Base-by-base conservation (phyloP, 2,888 invertebrate species). In the Uloborus plumipes region DNA sequence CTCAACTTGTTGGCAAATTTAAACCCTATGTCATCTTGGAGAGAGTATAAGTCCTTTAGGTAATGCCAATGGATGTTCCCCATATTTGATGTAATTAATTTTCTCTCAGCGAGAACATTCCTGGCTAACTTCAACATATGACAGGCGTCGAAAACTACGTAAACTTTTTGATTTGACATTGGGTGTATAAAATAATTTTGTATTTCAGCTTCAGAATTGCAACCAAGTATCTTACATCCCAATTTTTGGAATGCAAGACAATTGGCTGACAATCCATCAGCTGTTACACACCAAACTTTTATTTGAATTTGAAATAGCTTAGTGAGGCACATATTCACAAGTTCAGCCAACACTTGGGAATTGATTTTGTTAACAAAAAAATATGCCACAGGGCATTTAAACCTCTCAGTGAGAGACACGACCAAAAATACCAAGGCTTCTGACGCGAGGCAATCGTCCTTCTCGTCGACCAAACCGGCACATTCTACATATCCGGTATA, bases 401-500 rank as follows among this genome's bases (percentile, higher is more conserved):
- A 59, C 13, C 59, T 1, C 18, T 59, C 18, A 18, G 18, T 2
- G 16, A 59, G 18, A 13, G 4, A 59, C 18, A n/a, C 26, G 66
- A 47, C 13, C 49, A 66, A 18, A 22, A 66, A 66, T 2, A 49
- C 66, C 14, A 66, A 7, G 14, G 66, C 49, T 66, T 66, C 66
- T 49, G 66, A 66, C 18, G 49, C 49, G 15, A 66, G 20, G 18
- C 18, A 49, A 18, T 66, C 47, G 11, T 14, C 20, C 66, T 66
- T 66, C 1, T 31, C 66, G 50, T 66, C 66, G 20, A 66, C 22
- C 20, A 66, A 18, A 16, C 1, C 66, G 18, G 18, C 50, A 9
- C 66, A 66, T n/a, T 66, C 49, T n/a, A 66, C 49, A 66, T 66
- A 66, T 3, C 66, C 66, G 16, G 49, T 14, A 49, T 66, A 49